A percentile compares a stretch with the other conserved stretches of the same genome.
These are phyloP conservation scores for Falcunculus frontatus DNA, from an alignment of 2,113 vertebrate genomes.

Conservation along the genomic window DNA sequence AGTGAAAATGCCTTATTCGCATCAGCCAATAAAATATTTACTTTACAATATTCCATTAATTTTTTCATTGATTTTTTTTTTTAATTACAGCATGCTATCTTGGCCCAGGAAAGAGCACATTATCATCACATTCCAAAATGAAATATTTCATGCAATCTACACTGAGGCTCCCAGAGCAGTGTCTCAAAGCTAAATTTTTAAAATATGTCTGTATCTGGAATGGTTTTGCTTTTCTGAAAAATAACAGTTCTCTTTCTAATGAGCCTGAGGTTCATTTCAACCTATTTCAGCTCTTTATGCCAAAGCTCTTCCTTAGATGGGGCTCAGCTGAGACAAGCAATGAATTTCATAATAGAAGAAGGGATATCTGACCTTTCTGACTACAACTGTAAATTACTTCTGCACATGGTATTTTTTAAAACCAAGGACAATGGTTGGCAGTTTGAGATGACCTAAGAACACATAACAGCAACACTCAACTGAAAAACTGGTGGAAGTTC, in stretches of 20 bases:
- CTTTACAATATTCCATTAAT: not conserved
- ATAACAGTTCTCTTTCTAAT: not conserved
- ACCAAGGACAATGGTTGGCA: not conserved
- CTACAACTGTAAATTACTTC: not conserved
- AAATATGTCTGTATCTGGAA: not conserved
- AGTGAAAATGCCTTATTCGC: not conserved
- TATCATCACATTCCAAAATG: not conserved
- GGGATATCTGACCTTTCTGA: not conserved
- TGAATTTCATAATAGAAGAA: not conserved
- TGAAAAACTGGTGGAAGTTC: not conserved
- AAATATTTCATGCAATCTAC: not conserved
- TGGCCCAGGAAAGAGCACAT: not conserved
- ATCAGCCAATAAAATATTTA: not conserved
- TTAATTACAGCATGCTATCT: not conserved
- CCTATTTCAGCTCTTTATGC: not conserved
- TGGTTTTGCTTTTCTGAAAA: not conserved
- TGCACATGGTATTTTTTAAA: not conserved
- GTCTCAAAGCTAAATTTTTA: not conserved
- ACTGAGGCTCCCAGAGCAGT: not conserved
- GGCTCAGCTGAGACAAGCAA: not conserved
- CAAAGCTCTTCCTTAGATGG: not conserved
- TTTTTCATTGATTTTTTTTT: not conserved
- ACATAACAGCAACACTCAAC: fast-evolving
- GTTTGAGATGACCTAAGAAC: not conserved
- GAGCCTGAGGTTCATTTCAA: not conserved